Conservation (phyloP, 2,797 vertebrate species). For the Pipistrellus pipistrellus region DNA sequence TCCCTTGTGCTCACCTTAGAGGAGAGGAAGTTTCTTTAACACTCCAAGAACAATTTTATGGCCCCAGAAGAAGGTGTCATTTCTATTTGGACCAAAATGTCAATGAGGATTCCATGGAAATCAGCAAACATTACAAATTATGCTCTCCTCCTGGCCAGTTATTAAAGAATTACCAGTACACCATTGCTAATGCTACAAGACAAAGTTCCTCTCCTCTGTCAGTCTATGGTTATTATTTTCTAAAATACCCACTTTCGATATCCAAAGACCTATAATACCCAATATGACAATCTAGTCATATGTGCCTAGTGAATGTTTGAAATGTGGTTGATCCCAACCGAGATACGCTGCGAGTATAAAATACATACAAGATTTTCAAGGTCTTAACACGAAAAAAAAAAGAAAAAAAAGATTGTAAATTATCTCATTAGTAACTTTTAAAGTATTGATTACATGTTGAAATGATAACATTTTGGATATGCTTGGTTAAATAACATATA, state of each 20-base stretch:
- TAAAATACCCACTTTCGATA: background rate
- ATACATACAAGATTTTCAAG: background rate
- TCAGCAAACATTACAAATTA: background rate
- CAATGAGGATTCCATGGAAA: background rate
- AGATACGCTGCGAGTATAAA: background rate
- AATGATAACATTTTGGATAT: background rate
- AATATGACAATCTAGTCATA: background rate
- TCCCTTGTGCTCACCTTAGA: background rate
- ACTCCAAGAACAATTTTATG: background rate
- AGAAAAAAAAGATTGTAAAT: background rate
- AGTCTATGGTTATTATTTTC: background rate
- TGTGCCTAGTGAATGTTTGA: background rate
- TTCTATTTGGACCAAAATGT: background rate
- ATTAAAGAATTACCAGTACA: background rate
- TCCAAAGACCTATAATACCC: background rate
- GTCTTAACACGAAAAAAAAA: background rate
- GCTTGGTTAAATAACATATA: background rate
- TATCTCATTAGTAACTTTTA: background rate
- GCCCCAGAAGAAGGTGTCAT: background rate
- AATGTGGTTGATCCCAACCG: background rate
- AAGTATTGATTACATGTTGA: background rate
- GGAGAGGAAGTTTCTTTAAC: background rate
- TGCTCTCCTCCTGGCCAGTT: background rate
- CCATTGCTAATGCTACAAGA: background rate
- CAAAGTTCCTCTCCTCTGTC: background rate